phyloP scores from a whole-genome alignment of 2,888 invertebrate genomes.

The Lutraria lutraria region DNA sequence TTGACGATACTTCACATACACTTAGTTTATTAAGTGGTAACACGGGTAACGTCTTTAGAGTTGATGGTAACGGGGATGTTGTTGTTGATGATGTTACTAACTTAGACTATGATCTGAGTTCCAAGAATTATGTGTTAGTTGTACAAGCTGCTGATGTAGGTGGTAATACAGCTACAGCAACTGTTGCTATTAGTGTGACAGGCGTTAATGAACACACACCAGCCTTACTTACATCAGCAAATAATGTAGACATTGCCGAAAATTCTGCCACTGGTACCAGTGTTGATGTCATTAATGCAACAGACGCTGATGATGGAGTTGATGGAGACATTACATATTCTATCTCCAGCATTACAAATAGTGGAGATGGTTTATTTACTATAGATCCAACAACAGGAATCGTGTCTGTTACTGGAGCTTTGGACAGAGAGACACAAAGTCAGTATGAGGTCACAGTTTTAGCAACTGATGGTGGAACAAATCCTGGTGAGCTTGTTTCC shows the following conservation, averaged over 20 bases:
- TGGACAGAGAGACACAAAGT: constrained; percentile 75
- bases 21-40: constrained; percentile 61
- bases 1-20: constrained; percentile 65
- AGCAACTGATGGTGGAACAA: constrained; percentile 69
- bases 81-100: constrained; percentile 68
- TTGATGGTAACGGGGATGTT: constrained; percentile 73
- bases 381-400: constrained; percentile 71
- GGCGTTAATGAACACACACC: constrained; percentile 75
- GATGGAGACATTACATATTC: constrained; percentile 75
- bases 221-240: constrained; percentile 56
- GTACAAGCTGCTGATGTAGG: constrained; percentile 89
- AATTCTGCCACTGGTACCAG: constrained; percentile 54
- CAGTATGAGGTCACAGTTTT: constrained; percentile 65
- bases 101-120: constrained; percentile 79
- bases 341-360: constrained; percentile 65
- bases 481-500: constrained; percentile 44
- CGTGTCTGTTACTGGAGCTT: constrained; percentile 58
- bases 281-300: constrained; percentile 71
- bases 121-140: constrained; percentile 68
- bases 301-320: constrained; percentile 74
- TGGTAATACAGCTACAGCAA: constrained; percentile 63
- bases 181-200: constrained; percentile 70
- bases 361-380: constrained; percentile 53
- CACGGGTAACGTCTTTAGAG: constrained; percentile 65
- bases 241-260: constrained; percentile 68